Percentiles rank a stretch among this genome's conserved stretches.
phyloP scores from a whole-genome alignment of 2,888 invertebrate species.

The Andrena bicolor region DNA sequence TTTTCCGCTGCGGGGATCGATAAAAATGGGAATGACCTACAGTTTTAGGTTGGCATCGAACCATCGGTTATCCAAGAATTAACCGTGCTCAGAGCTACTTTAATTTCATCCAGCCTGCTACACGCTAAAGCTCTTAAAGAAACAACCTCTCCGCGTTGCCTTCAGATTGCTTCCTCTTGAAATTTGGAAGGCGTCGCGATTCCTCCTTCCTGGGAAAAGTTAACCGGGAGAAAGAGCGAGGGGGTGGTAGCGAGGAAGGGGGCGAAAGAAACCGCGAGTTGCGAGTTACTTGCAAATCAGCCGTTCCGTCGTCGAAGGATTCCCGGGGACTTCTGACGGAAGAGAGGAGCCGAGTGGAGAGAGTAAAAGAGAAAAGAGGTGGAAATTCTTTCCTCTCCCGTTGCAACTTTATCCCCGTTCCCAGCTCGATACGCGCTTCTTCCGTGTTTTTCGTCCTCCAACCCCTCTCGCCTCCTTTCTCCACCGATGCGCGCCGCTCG shows the following conservation, averaged over 20 bases:
- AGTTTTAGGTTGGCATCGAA: no score
- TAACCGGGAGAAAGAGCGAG: background rate
- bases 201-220: background rate
- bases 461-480: slow-evolving; percentile 1
- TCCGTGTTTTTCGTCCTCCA: background rate
- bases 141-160: background rate
- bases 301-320: slow-evolving; percentile 26
- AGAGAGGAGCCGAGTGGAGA: background rate
- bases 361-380: slow-evolving; percentile 4
- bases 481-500: slow-evolving; percentile 74
- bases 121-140: background rate
- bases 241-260: background rate
- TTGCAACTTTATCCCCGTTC: background rate
- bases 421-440: slow-evolving; percentile 12
- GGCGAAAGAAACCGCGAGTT: slow-evolving; percentile 32
- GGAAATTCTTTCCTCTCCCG: background rate
- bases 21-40: background rate
- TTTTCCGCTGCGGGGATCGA: background rate
- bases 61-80: no score
- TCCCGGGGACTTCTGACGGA: slow-evolving; percentile 4
- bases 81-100: background rate
- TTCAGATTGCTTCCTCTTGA: background rate
- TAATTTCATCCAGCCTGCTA: background rate
- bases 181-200: background rate
- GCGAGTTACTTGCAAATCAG: slow-evolving; percentile 59